Evolutionary conservation across 2,797 vertebrate species (phyloP).

Genomic region (Salmo trutta): DNA sequence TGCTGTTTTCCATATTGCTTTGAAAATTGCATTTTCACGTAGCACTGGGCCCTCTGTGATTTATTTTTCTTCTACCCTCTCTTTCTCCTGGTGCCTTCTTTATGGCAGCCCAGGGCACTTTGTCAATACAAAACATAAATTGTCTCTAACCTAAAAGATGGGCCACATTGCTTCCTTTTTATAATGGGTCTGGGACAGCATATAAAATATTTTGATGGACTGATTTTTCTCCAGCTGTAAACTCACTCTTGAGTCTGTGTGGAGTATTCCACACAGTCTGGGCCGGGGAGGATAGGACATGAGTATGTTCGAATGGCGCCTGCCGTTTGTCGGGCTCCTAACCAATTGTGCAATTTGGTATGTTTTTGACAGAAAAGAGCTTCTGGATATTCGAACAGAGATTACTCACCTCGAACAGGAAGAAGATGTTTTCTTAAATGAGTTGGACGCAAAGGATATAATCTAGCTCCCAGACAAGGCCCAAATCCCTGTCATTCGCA

Average conservation of each 20-base stretch:
- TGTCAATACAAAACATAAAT: slow-evolving; percentile 31
- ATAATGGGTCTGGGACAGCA: slow-evolving; percentile 43
- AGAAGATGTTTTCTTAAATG: too few relatives aligned
- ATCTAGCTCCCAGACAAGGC: too few relatives aligned
- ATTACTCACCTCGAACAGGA: too few relatives aligned
- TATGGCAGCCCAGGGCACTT: too few relatives aligned
- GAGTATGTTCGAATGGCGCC: slow-evolving; percentile 49
- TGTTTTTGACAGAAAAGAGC: too few relatives aligned
- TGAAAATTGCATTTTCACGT: slow-evolving; percentile 18
- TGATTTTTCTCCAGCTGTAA: slow-evolving; percentile 49
- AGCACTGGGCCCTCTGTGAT: slow-evolving; percentile 7
- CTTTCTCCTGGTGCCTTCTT: slow-evolving; percentile 3
- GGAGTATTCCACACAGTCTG: slow-evolving; percentile 27
- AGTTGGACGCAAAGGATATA: too few relatives aligned
- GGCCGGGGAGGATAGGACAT: slow-evolving; percentile 35
- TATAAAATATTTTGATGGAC: slow-evolving; percentile 40
- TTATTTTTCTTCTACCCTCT: slow-evolving; percentile 13
- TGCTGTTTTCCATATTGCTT: slow-evolving; percentile 5
- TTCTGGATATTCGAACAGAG: too few relatives aligned
- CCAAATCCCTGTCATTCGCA: too few relatives aligned
- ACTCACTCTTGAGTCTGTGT: slow-evolving; percentile 2
- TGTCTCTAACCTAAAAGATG: slow-evolving; percentile 49
- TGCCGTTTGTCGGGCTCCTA: too few relatives aligned
- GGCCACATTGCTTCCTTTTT: slow-evolving; percentile 54
- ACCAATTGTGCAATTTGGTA: too few relatives aligned